Evolutionary conservation across 2,888 invertebrate genomes (phyloP).

Genomic region (Drosophila ezoana): DNA sequence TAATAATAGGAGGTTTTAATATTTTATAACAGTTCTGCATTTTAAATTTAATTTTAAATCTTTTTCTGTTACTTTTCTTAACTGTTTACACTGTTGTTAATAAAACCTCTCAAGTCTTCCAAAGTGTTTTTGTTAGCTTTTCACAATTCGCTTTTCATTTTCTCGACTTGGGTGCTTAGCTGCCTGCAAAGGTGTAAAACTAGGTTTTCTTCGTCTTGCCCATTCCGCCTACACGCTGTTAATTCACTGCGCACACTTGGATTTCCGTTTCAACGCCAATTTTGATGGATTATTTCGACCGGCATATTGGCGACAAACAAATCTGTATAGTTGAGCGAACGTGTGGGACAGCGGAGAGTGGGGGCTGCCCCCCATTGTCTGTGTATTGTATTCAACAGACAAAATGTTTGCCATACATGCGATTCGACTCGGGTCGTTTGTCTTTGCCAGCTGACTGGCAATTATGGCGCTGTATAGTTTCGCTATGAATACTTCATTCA

Average conservation of each 20-base stretch:
- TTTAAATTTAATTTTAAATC: too few species aligned
- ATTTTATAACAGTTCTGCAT: too few species aligned
- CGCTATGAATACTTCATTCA: slow-evolving; percentile 46
- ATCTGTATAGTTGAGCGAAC: slow-evolving; percentile 20
- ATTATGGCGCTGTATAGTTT: slow-evolving; percentile 37
- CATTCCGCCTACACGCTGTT: not conserved
- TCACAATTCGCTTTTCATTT: not conserved
- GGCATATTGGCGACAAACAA: slow-evolving; percentile 59
- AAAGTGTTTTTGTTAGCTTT: not conserved
- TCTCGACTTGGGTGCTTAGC: not conserved
- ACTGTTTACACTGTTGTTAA: too few species aligned
- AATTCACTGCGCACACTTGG: slow-evolving; percentile 18
- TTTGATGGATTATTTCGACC: slow-evolving; percentile 68
- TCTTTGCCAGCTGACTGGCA: slow-evolving; percentile 52
- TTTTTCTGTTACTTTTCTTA: too few species aligned
- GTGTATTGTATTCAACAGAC: slow-evolving; percentile 27
- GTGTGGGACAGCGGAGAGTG: not conserved
- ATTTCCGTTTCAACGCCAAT: slow-evolving; percentile 59
- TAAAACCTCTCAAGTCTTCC: not conserved
- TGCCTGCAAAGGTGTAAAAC: not conserved
- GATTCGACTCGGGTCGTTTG: slow-evolving; percentile 67
- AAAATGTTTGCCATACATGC: slow-evolving; percentile 31
- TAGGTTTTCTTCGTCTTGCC: not conserved
- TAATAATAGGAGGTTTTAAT: too few species aligned
- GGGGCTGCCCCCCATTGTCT: not conserved